A percentile compares a stretch with the other conserved stretches of the same genome.
phyloP scores from a whole-genome alignment of 2,113 vertebrate species.

The Gavialis gangeticus region DNA sequence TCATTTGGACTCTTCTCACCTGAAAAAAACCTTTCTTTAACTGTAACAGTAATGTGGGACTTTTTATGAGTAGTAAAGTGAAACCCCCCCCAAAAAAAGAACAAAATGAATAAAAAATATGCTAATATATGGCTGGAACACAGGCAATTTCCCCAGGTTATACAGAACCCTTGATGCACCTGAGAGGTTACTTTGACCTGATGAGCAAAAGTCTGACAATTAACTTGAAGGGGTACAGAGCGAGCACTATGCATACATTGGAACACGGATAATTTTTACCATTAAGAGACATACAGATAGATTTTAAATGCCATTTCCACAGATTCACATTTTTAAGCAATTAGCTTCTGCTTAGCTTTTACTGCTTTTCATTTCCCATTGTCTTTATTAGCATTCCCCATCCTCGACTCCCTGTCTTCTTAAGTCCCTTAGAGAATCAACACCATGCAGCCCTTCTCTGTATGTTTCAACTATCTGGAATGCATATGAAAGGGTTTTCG shows the following conservation, averaged over 20 bases:
- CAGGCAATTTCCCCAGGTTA: neutral
- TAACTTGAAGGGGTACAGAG: neutral
- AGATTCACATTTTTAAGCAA: neutral
- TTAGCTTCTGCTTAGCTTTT: neutral
- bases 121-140: neutral
- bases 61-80: neutral
- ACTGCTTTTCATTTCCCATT: neutral
- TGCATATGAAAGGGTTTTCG: neutral
- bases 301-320: neutral
- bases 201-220: neutral
- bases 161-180: neutral
- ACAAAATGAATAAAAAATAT: neutral
- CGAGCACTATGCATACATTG: neutral
- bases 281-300: neutral
- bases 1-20: neutral
- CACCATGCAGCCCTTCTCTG: neutral
- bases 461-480: neutral
- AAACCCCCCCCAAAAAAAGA: neutral
- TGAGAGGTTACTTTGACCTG: neutral
- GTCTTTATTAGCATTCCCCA: neutral
- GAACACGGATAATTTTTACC: neutral
- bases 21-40: neutral
- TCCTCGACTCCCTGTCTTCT: neutral
- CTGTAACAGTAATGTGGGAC: neutral
- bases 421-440: neutral